Percentiles rank a stretch among this genome's conserved stretches.
These are phyloP conservation scores for Apamea crenata DNA, from an alignment of 2,888 invertebrate genomes.

Conservation along the genomic window DNA sequence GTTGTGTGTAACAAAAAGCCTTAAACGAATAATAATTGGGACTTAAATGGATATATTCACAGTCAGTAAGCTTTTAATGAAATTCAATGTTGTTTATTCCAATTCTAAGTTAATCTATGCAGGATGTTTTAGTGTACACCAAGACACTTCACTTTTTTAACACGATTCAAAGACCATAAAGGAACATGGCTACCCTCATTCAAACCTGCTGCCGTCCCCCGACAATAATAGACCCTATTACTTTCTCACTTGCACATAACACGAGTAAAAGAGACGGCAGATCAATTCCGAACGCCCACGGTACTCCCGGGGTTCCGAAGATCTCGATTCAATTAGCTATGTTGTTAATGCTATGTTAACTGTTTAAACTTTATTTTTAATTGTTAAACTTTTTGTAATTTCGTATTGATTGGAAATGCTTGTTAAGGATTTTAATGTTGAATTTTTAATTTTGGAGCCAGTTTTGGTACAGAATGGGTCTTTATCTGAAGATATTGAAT, in stretches of 20 bases:
- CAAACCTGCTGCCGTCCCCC: conserved; percentile 73
- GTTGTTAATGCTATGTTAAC: conserved; percentile 69
- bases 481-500: background rate
- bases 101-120: background rate
- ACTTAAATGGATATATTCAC: background rate
- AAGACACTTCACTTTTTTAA: conserved; percentile 38
- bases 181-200: conserved; percentile 58
- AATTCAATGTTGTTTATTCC: background rate
- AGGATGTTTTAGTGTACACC: background rate
- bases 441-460: background rate
- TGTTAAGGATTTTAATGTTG: background rate
- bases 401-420: conserved; percentile 45
- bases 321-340: conserved; percentile 85
- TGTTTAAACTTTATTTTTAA: conserved; percentile 55
- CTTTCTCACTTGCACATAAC: conserved; percentile 67
- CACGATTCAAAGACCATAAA: conserved; percentile 33
- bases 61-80: background rate
- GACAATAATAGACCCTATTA: conserved; percentile 69
- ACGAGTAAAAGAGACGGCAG: conserved; percentile 68
- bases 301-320: conserved; percentile 79
- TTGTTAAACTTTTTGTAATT: conserved; percentile 29
- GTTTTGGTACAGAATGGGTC: background rate
- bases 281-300: conserved; percentile 78
- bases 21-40: too few relatives aligned
- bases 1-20: too few relatives aligned